Percentiles rank a stretch among this genome's conserved stretches.
Conservation (phyloP, 2,888 invertebrate species). For the Ochropacha duplaris region DNA sequence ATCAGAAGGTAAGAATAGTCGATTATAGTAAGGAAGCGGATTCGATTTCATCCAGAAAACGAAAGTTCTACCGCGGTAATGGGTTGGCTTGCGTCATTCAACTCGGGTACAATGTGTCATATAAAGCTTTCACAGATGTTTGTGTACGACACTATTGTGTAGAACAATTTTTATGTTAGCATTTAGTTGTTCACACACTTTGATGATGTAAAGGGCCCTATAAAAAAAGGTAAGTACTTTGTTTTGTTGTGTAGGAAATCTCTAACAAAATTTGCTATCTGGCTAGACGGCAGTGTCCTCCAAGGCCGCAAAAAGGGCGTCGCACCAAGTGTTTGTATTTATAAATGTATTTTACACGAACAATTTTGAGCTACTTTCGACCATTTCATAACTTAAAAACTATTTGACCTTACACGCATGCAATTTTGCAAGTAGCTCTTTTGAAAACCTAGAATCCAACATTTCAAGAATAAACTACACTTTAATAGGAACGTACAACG, state of each 20-base stretch:
- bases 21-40: constrained; percentile 36
- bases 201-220: neutral
- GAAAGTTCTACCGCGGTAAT: constrained; percentile 55
- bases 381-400: no score
- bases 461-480: no score
- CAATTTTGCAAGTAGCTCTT: no score
- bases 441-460: no score
- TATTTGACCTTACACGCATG: no score
- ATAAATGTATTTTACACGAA: no score
- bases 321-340: no score
- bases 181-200: neutral
- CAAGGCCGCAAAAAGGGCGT: no score
- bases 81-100: constrained; percentile 48
- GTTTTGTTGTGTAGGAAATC: neutral
- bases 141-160: constrained; percentile 18
- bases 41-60: constrained; percentile 68
- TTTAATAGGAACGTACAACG: no score
- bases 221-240: neutral
- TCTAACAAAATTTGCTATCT: neutral
- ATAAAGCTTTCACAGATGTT: constrained; percentile 37
- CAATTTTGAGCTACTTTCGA: no score
- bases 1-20: constrained; percentile 1
- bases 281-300: no score
- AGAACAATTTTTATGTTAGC: constrained; percentile 19
- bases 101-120: constrained; percentile 27